Base-by-base conservation (phyloP, 1,140 invertebrate genomes). In the Polyergus mexicanus region DNA sequence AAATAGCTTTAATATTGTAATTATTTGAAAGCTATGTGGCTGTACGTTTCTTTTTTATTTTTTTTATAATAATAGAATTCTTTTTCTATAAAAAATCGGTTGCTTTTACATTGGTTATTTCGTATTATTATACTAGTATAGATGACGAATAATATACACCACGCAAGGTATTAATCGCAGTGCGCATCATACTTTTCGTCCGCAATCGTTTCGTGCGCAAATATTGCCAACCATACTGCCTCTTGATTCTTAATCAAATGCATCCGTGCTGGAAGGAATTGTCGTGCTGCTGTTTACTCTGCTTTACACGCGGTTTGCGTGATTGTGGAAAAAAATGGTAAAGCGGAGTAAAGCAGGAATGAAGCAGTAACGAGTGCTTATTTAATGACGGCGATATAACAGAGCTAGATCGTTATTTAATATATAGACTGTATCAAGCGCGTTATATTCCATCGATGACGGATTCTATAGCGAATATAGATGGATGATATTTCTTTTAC, bases 201-300 rank as follows among this genome's bases (percentile, higher is more conserved):
- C 81, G 71, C 81, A 84, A 76, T 84, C 81, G 41, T 74, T 84
- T 84, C 72, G 72, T 84, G 81, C 35, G 72, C 81, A 84, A 84
- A 84, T 76, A 84, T 76, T n/a, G 47, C 68, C 25, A 62, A 47
- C 78, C 54, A 47, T 35, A 25, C 41, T 35, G 47, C 28, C 60
- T 84, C 81, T 65, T 75, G 81, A 84, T 84, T 84, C 71, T 71
- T 84, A 84, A 84, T 84, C 81, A 65, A 84, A 84, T 38, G 81
- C 72, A 76, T 56, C 44, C 60, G 28, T 63, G 71, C 81, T 25
- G 38, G 41, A 32, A 51, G 41, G 71, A 84, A 54, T 84, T 32
- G 81, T 76, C 71, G 60, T 58, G 60, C 25, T 44, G 32, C 32
- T 76, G 81, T 84, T 84, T 84, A 44, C 44, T 38, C 32, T 38